Conservation (phyloP, 2,113 vertebrate species). For the Chauna torquata region DNA sequence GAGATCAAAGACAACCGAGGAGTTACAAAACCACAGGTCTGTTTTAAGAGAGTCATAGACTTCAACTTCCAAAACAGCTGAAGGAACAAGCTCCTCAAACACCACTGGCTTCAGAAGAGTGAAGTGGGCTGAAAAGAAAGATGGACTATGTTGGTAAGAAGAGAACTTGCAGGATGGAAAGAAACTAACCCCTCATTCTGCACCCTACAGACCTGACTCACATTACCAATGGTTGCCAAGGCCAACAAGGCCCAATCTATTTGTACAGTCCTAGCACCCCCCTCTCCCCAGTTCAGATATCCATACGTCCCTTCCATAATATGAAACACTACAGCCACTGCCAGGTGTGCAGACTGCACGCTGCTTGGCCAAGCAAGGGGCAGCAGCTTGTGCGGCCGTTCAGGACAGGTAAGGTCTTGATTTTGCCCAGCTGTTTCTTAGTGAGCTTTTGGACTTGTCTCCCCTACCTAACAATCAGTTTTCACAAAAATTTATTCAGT, state of each 20-base stretch:
- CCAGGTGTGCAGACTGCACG: background rate
- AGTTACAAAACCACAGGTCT: background rate
- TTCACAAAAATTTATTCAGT: background rate
- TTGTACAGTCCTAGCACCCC: background rate
- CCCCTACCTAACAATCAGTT: background rate
- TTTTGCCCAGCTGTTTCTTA: background rate
- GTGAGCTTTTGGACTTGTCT: background rate
- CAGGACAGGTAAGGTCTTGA: background rate
- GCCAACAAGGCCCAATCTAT: background rate
- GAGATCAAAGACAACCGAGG: background rate
- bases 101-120: background rate
- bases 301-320: accelerated
- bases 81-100: background rate
- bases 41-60: background rate
- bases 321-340: background rate
- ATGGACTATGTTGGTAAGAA: background rate
- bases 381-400: accelerated
- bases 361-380: background rate
- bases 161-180: background rate
- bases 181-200: no score
- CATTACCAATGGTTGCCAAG: accelerated
- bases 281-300: background rate
- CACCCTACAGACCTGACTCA: background rate
- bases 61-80: background rate
- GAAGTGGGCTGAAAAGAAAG: background rate